Evolutionary conservation across 2,797 vertebrate genomes (phyloP).

Genomic region (Trachurus trachurus): DNA sequence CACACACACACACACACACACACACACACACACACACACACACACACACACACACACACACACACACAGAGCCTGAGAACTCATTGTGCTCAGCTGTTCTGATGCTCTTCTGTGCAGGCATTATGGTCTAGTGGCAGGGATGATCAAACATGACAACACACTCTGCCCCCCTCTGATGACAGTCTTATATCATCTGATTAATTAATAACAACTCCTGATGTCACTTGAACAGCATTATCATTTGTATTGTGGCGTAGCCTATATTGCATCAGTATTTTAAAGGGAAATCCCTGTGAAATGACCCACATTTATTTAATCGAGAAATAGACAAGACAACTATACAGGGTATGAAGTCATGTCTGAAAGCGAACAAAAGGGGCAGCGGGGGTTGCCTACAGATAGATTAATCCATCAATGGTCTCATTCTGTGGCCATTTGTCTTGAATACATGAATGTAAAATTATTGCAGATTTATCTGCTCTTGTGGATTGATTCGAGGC

Average conservation of each 20-base stretch:
- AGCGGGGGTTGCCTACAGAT: conserved; percentile 4
- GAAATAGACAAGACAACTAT: neutral
- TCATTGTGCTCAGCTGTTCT: conserved; percentile 53
- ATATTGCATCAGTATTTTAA: neutral
- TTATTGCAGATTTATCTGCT: conserved; percentile 43
- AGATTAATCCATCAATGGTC: conserved; percentile 26
- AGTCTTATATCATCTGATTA: conserved; percentile 56
- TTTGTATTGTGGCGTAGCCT: conserved; percentile 12
- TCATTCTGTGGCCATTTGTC: conserved; percentile 28
- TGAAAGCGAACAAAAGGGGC: conserved; percentile 15
- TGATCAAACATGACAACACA: conserved; percentile 61
- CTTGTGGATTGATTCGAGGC: conserved; percentile 42
- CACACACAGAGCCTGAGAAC: conserved; percentile 21
- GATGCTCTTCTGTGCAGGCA: conserved; percentile 55
- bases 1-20: conserved; percentile 13
- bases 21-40: conserved; percentile 9
- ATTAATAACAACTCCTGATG: conserved; percentile 68
- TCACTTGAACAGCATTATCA: conserved; percentile 22
- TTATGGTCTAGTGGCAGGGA: conserved; percentile 41
- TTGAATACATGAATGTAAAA: conserved; percentile 51
- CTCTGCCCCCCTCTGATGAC: conserved; percentile 37
- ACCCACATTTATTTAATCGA: neutral
- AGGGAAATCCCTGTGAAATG: neutral
- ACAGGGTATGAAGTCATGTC: conserved; percentile 30
- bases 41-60: conserved; percentile 14